Base-by-base conservation (phyloP, 2,797 vertebrate genomes). In the Leptatherina wallacei region DNA sequence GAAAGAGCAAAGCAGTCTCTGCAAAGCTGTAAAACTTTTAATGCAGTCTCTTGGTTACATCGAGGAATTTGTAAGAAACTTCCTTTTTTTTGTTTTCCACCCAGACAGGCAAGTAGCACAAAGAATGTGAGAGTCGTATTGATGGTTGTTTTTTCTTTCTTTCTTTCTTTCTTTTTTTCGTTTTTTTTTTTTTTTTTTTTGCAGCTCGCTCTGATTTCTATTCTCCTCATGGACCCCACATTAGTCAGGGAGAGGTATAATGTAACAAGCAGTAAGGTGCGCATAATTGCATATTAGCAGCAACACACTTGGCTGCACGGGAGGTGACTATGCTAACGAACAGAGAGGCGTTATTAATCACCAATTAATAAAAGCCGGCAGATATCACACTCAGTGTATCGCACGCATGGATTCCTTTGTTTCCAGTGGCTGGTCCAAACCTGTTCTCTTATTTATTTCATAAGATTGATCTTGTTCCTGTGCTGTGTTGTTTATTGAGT, bases 321-420 rank as follows among this genome's bases (percentile, higher is more conserved):
- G 96, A 97, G 95, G 96, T 96, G 97, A 95, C 96, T 96, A 94
- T 94, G 95, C 95, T 96, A 97, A 97, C 96, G 96, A 97, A 98
- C 95, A 95, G 95, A 96, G 95, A 97, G 95, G 96, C 93, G 93
- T 96, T 97, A 97, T 97, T 98, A 98, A 97, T 97, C 96, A 95
- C 95, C 96, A 97, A 97, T 97, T 97, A 97, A 96, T 97, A 96
- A 95, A 96, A 91, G 89, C 82, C 82, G 89, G 85, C 86, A 91
- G 91, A 92, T 91, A 90, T 94, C 89, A 89, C 85, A 87, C 90
- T 91, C 84, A 4, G 75, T 88, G 77, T 92, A 88, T 71, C 77
- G 82, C 88, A 91, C 61, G 79, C 90, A 85, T 89, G 90, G 87
- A 72, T 91, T 92, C 86, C 82, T 93, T 92, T 92, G 89, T 93